Percentiles rank a stretch among this genome's conserved stretches.
Evolutionary conservation across 2,797 vertebrate species (phyloP).

Genomic region (Neosilurus mollespiculum): DNA sequence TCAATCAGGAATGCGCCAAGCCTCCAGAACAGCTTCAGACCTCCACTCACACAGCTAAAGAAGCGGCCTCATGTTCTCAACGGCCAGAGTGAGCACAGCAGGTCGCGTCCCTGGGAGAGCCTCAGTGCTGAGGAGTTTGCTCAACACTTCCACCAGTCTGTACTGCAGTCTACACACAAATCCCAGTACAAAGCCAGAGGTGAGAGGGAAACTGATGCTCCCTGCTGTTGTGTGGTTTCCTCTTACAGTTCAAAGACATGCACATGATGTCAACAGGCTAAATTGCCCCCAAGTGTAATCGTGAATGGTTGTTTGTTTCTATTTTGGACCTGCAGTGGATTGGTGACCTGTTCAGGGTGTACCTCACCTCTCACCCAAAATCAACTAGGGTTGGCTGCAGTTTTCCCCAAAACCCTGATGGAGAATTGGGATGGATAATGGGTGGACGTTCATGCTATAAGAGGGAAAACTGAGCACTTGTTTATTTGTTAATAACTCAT

Average conservation of each 20-base stretch:
- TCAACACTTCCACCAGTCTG: conserved; percentile 96
- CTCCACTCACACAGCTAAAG: conserved; percentile 68
- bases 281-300: no score
- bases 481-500: not conserved
- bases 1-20: conserved; percentile 81
- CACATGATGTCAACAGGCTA: no score
- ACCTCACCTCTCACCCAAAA: no score
- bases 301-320: no score
- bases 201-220: conserved; percentile 53
- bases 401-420: no score
- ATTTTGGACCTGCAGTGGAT: no score
- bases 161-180: conserved; percentile 96
- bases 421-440: no score
- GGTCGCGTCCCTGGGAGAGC: conserved; percentile 89
- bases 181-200: conserved; percentile 97
- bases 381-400: no score
- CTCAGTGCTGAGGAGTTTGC: conserved; percentile 93
- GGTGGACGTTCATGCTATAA: not conserved
- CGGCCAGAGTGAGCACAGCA: conserved; percentile 79
- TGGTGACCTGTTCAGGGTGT: no score
- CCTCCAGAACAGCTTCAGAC: conserved; percentile 83
- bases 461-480: not conserved
- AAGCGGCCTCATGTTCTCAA: conserved; percentile 62
- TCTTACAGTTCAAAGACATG: no score
- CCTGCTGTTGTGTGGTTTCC: not conserved